Percentiles rank a stretch among this genome's conserved stretches.
phyloP scores from a whole-genome alignment of 2,797 vertebrate genomes.

The Arrhamphus sclerolepis region DNA sequence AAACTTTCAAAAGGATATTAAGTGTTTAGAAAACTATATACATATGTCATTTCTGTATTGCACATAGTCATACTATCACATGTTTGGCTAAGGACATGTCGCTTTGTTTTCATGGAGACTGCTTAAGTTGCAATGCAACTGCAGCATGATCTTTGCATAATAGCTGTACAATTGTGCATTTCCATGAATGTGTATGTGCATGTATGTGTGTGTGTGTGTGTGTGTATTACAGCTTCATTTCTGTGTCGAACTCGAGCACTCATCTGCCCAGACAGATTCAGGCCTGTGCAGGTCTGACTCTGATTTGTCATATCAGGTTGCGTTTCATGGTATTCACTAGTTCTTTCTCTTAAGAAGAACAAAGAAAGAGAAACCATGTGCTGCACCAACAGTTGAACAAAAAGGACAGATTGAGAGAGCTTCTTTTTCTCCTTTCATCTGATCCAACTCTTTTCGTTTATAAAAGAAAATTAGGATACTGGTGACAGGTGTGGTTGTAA shows the following conservation, averaged over 20 bases:
- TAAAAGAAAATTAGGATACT: background rate
- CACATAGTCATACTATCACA: slow-evolving; percentile 90
- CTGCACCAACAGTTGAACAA: slow-evolving; percentile 6
- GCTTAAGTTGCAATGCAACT: slow-evolving; percentile 37
- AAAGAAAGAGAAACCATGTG: background rate
- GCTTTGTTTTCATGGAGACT: slow-evolving; percentile 46
- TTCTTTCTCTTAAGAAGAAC: background rate
- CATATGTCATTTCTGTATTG: slow-evolving; percentile 86
- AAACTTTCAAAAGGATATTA: slow-evolving; percentile 69
- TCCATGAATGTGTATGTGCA: slow-evolving; percentile 13
- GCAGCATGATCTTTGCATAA: slow-evolving; percentile 33
- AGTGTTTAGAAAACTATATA: slow-evolving; percentile 81
- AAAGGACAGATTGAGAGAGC: slow-evolving; percentile 2
- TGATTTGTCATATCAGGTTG: slow-evolving; percentile 3
- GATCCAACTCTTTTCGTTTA: slow-evolving; percentile 3
- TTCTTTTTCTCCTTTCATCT: slow-evolving; percentile 6
- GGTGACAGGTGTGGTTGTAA: slow-evolving; percentile 3
- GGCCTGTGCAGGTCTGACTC: slow-evolving; percentile 3
- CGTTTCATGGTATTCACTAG: background rate
- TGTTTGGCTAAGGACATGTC: slow-evolving; percentile 78
- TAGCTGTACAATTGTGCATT: slow-evolving; percentile 40
- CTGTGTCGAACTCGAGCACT: background rate
- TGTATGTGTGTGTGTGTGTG: background rate
- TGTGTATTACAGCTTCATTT: background rate
- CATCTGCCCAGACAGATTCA: background rate